Percentiles rank a stretch among this genome's conserved stretches.
Conservation (phyloP, 2,888 invertebrate genomes). For the Epicampocera succincta region DNA sequence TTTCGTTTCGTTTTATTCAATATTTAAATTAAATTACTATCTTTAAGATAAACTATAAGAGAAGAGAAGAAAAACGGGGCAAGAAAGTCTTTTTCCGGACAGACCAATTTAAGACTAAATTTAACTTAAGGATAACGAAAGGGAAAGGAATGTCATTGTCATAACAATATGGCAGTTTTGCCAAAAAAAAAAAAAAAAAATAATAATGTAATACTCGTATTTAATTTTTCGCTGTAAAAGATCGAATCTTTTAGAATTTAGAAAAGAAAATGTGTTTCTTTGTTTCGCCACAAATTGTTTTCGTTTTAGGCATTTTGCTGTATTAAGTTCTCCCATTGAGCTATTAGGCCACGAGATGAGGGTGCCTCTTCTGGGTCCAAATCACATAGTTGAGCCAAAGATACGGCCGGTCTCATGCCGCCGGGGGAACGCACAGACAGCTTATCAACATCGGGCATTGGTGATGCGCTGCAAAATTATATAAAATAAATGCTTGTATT, state of each 20-base stretch:
- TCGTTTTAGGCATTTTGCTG: conserved; percentile 66
- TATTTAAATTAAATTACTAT: too few relatives aligned
- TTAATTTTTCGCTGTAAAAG: conserved; percentile 10
- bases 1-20: too few relatives aligned
- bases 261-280: conserved; percentile 11
- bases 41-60: conserved; percentile 1
- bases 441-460: conserved; percentile 75
- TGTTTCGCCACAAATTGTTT: conserved; percentile 16
- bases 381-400: conserved; percentile 87
- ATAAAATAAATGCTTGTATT: too few relatives aligned
- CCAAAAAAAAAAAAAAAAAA: conserved; percentile 10
- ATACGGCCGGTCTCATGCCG: conserved; percentile 86
- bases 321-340: conserved; percentile 91
- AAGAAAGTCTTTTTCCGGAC: neutral
- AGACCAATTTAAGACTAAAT: conserved; percentile 52
- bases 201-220: conserved; percentile 24
- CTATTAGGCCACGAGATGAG: conserved; percentile 88
- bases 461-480: conserved; percentile 74
- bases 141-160: conserved; percentile 46
- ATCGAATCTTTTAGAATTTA: conserved; percentile 37
- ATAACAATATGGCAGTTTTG: conserved; percentile 19
- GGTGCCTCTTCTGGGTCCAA: conserved; percentile 86
- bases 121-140: conserved; percentile 21
- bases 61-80: neutral
- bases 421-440: conserved; percentile 64